A percentile compares a stretch with the other conserved stretches of the same genome.
Evolutionary conservation across 2,113 vertebrate species (phyloP).

Genomic region (Mustela nigripes): DNA sequence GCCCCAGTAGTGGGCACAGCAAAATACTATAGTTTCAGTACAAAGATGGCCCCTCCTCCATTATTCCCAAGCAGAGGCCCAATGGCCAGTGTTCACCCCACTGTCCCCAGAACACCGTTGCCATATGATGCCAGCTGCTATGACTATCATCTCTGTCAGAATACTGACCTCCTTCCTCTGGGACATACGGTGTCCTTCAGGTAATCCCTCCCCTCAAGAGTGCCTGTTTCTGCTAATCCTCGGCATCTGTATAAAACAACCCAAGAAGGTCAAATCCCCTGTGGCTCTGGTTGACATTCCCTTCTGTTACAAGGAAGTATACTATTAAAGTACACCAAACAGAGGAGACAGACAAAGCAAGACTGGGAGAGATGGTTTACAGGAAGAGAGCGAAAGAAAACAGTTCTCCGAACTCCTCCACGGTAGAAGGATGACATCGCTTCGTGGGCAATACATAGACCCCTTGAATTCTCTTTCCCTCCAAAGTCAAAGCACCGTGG

Average conservation of each 20-base stretch:
- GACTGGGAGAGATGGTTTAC: background rate
- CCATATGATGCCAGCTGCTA: background rate
- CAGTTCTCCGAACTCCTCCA: background rate
- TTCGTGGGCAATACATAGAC: slow-evolving; percentile 4
- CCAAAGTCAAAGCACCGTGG: slow-evolving; percentile 28
- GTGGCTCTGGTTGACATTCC: slow-evolving; percentile 23
- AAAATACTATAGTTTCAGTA: background rate
- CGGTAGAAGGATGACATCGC: background rate
- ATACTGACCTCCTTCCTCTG: background rate
- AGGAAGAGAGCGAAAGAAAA: background rate
- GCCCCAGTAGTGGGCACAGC: background rate
- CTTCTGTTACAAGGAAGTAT: slow-evolving; percentile 50
- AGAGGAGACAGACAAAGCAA: slow-evolving; percentile 54
- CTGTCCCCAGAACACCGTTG: background rate
- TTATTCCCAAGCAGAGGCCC: slow-evolving; percentile 1
- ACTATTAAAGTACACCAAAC: slow-evolving; percentile 7
- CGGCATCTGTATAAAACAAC: slow-evolving; percentile 13
- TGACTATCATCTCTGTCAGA: background rate
- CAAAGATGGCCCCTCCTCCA: background rate
- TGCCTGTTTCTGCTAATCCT: slow-evolving; percentile 51
- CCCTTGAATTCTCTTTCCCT: slow-evolving; percentile 15
- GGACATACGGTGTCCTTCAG: background rate
- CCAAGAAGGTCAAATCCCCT: slow-evolving; percentile 23
- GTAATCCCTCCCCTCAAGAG: slow-evolving; percentile 40
- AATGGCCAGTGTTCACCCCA: background rate